Evolutionary conservation across 1,140 invertebrate species (phyloP), one percentile per base, ranked within the genome.

Genomic region (Diachasma alloeum): DNA sequence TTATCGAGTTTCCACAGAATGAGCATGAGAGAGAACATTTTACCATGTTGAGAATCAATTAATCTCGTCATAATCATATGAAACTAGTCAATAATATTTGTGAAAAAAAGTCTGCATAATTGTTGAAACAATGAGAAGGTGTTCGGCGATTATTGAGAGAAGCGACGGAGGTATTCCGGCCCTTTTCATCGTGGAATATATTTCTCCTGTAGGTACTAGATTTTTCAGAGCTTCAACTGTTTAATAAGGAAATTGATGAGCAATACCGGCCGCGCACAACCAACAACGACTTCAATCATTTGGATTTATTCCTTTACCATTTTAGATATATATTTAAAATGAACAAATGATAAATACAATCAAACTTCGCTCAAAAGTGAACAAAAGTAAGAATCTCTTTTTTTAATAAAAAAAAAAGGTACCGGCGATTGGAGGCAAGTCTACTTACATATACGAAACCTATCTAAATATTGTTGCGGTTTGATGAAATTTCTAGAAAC

Each of bases 191-290:
- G 48, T 9, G 4, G 15, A 17, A 53, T 2, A 53, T 53, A 53
- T 53, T 17, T 53, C 48, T 17, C 15, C 48, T 9, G 1, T 53
- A 53, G 48, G 17, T 53, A n/a, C 48, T 53, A 17, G 44, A 73
- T 66, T 66, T 77, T 42, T 22, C 19, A 77, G 70, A 19, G 17
- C 53, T 73, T 67, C 19, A 78, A 48, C 24, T 46, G 19, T 68
- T 71, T 80, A 79, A 80, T 77, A 48, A 83, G 82, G 77, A 76
- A 79, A 83, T 79, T 84, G 83, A 82, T 56, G 85, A 86, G 84
- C 82, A 86, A 87, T 87, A 86, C 83, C 81, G 83, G 82, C 84
- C 82, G 83, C 81, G 83, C 83, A 85, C 83, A 86, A 86, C 81
- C 80, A 79, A 86, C 85, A 87, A 87, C 85, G 85, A 87, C 77